Conservation (phyloP, 2,888 invertebrate genomes). For the Melanostoma scalare region DNA sequence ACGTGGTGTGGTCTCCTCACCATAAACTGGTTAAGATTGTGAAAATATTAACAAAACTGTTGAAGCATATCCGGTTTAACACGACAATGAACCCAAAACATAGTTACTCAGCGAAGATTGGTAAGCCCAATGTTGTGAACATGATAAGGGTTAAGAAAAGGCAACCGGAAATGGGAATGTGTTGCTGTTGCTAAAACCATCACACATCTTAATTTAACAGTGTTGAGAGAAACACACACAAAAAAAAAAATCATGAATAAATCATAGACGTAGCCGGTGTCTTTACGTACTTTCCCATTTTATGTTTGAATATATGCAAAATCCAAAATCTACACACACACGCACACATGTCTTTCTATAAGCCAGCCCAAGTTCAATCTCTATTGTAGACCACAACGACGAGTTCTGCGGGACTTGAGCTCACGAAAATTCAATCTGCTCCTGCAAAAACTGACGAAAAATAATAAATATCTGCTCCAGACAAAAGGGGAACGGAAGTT, state of each 20-base stretch:
- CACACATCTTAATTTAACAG: slow-evolving; percentile 48
- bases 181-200: slow-evolving; percentile 27
- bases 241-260: slow-evolving; percentile 53
- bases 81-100: slow-evolving; percentile 11
- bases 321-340: background rate
- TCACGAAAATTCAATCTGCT: slow-evolving; percentile 32
- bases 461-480: slow-evolving; percentile 17
- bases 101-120: slow-evolving; percentile 6
- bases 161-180: slow-evolving; percentile 33
- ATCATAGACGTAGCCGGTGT: slow-evolving; percentile 20
- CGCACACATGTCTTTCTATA: background rate
- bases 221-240: slow-evolving; percentile 31
- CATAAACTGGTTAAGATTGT: no score
- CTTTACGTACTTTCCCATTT: background rate
- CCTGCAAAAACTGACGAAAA: slow-evolving; percentile 25
- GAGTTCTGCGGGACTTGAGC: background rate
- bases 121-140: slow-evolving; percentile 23
- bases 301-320: background rate
- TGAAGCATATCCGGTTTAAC: slow-evolving; percentile 23
- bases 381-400: slow-evolving; percentile 18
- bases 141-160: slow-evolving; percentile 35
- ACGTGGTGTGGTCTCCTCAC: slow-evolving; percentile 21
- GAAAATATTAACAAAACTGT: slow-evolving; percentile 22
- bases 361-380: background rate
- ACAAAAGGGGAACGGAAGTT: slow-evolving; percentile 48